phyloP scores from a whole-genome alignment of 2,113 vertebrate genomes.

The Microtus oregoni region DNA sequence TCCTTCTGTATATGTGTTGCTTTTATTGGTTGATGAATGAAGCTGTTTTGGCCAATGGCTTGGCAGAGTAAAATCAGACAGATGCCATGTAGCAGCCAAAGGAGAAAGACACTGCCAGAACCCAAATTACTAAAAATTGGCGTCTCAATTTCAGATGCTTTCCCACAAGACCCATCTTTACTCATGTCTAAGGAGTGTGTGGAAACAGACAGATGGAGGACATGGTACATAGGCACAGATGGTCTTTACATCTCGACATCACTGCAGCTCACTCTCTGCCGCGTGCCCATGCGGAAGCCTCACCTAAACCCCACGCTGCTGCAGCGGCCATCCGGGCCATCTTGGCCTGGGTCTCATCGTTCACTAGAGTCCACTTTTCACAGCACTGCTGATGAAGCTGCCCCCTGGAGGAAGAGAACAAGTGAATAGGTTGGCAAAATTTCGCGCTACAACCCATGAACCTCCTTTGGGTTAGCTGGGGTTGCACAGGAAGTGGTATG shows the following conservation, averaged over 20 bases:
- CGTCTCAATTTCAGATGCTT: not conserved
- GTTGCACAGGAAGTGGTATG: not conserved
- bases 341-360: slow-evolving; percentile 97
- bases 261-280: not conserved
- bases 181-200: not conserved
- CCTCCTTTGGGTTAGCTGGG: not conserved
- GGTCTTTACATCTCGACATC: not conserved
- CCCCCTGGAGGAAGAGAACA: slow-evolving; percentile 89
- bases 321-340: slow-evolving; percentile 99
- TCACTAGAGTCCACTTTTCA: slow-evolving; percentile 98
- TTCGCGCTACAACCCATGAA: not conserved
- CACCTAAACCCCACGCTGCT: slow-evolving; percentile 98
- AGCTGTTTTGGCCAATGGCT: no score
- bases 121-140: no score
- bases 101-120: no score
- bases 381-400: slow-evolving; percentile 99
- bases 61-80: no score
- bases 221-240: fast-evolving
- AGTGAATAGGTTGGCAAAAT: slow-evolving; percentile 8
- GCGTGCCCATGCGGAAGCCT: slow-evolving; percentile 34
- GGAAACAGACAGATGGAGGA: not conserved
- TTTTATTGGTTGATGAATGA: no score
- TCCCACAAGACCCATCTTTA: not conserved
- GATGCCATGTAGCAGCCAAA: no score
- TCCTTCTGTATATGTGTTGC: no score